Conservation (phyloP, 1,140 invertebrate species). For the Drosophila melanica region DNA sequence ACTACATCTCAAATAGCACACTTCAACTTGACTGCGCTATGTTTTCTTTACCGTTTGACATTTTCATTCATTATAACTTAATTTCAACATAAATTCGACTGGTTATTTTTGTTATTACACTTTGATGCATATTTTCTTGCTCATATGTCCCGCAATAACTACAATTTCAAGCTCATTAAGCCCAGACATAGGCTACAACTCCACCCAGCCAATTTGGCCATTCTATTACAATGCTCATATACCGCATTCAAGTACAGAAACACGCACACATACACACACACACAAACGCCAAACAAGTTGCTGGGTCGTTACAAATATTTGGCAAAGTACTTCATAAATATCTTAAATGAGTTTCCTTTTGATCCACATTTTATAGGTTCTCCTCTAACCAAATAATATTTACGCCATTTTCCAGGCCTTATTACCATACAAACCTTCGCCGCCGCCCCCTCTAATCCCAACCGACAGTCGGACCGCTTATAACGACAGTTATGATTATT, state of each 20-base stretch:
- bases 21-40: background rate
- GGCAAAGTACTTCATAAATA: slow-evolving; percentile 75
- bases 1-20: background rate
- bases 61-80: slow-evolving; percentile 7
- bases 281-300: slow-evolving; percentile 20
- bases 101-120: background rate
- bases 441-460: background rate
- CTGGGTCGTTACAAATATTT: slow-evolving; percentile 59
- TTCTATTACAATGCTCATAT: slow-evolving; percentile 9
- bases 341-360: slow-evolving; percentile 74
- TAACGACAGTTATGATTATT: slow-evolving; percentile 67
- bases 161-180: slow-evolving; percentile 48
- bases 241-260: slow-evolving; percentile 4
- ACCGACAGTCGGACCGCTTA: background rate
- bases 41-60: background rate
- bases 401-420: slow-evolving; percentile 42
- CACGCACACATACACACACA: too few relatives aligned
- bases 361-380: slow-evolving; percentile 65
- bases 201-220: slow-evolving; percentile 24
- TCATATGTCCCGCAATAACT: slow-evolving; percentile 28
- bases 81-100: background rate
- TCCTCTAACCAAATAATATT: slow-evolving; percentile 30
- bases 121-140: slow-evolving; percentile 2
- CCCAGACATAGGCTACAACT: slow-evolving; percentile 16
- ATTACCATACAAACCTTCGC: background rate